A percentile compares a stretch with the other conserved stretches of the same genome.
Conservation (phyloP, 2,113 vertebrate genomes). For the Macquaria australasica region DNA sequence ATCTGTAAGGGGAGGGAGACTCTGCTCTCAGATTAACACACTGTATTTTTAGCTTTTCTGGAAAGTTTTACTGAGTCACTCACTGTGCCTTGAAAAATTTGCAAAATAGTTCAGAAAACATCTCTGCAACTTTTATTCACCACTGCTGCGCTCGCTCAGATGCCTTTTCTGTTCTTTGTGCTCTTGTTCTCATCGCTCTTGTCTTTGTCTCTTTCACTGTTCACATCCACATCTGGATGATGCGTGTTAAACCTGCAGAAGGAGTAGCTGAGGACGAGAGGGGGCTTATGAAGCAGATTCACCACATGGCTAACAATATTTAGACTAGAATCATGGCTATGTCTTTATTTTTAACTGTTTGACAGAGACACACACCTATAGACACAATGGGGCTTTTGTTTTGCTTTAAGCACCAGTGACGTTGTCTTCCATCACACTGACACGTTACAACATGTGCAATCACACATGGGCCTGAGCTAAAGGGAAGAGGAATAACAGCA, state of each 20-base stretch:
- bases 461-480: conserved; percentile 15
- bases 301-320: conserved; percentile 63
- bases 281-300: not conserved
- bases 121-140: conserved; percentile 21
- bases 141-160: conserved; percentile 1
- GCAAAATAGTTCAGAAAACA: conserved; percentile 18
- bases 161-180: conserved; percentile 8
- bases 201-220: conserved; percentile 12
- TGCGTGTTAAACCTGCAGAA: conserved; percentile 33
- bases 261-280: not conserved
- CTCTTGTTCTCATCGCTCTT: not conserved
- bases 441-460: conserved; percentile 46
- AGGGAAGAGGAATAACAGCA: conserved; percentile 4
- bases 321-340: conserved; percentile 59
- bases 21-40: conserved; percentile 14
- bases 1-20: not conserved
- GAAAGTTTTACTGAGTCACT: conserved; percentile 33
- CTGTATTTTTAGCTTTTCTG: conserved; percentile 49
- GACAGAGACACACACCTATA: conserved; percentile 30
- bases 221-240: conserved; percentile 41
- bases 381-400: conserved; percentile 57
- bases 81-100: not conserved
- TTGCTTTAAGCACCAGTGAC: conserved; percentile 10
- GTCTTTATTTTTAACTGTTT: conserved; percentile 36
- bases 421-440: conserved; percentile 24